Evolutionary conservation across 2,797 vertebrate genomes (phyloP).

Genomic region (Spatula clypeata): DNA sequence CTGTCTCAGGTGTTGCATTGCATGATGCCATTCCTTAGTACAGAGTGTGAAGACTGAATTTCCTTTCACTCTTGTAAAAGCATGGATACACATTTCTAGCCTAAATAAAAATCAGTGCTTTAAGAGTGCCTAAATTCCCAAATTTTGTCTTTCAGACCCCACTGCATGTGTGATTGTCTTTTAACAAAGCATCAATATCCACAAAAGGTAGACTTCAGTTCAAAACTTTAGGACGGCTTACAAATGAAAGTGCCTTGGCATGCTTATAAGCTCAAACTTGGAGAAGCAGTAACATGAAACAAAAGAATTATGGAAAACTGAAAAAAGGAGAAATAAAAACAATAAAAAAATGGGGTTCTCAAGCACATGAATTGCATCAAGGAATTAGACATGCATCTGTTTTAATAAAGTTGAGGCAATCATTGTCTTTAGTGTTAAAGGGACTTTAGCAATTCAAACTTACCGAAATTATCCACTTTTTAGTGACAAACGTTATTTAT

Average conservation of each 20-base stretch:
- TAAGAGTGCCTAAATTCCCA: not conserved
- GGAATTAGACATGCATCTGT: conserved; percentile 82
- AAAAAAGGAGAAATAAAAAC: not conserved
- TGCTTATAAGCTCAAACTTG: conserved; percentile 83
- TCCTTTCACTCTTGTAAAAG: not conserved
- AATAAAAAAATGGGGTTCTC: conserved; percentile 77
- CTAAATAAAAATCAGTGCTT: not conserved
- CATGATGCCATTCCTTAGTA: not conserved
- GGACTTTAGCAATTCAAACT: conserved; percentile 84
- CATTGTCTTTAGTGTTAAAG: conserved; percentile 84
- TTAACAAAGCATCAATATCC: conserved; percentile 66
- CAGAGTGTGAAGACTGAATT: not conserved
- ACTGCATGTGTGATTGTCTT: conserved; percentile 41
- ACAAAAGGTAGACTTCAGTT: conserved; percentile 78
- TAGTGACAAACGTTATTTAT: conserved; percentile 78
- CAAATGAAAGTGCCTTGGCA: conserved; percentile 80
- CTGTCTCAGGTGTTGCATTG: not conserved
- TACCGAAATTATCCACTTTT: conserved; percentile 85
- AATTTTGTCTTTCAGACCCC: not conserved
- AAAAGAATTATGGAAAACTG: conserved; percentile 73
- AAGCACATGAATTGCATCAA: conserved; percentile 81
- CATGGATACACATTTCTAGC: not conserved
- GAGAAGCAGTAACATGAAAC: conserved; percentile 78
- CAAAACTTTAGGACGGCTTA: conserved; percentile 73
- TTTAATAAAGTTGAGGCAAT: conserved; percentile 79